Percentiles rank a stretch among this genome's conserved stretches.
Conservation (phyloP, 2,113 vertebrate genomes). For the Ploceus nigricollis region DNA sequence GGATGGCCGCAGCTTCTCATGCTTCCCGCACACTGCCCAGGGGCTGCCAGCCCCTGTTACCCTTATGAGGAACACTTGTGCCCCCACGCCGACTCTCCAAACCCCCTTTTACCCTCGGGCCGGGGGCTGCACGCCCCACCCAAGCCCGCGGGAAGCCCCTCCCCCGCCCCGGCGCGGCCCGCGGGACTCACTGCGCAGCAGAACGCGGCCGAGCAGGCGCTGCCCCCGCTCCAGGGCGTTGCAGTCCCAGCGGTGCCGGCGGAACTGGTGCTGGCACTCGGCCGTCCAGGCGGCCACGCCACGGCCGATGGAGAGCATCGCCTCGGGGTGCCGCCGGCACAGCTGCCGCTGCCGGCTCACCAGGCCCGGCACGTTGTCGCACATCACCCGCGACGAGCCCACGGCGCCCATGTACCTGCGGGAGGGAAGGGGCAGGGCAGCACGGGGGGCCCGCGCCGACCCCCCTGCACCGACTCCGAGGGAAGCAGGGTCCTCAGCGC, state of each 20-base stretch:
- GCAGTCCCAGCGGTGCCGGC: slow-evolving; percentile 95
- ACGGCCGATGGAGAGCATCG: slow-evolving; percentile 87
- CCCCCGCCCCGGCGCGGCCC: not conserved
- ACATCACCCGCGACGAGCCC: slow-evolving; percentile 90
- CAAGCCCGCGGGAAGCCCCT: not conserved
- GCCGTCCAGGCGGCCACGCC: slow-evolving; percentile 89
- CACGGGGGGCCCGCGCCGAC: not conserved
- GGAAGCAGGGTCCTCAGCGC: not conserved
- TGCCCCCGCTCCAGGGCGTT: slow-evolving; percentile 85
- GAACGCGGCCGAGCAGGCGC: slow-evolving; percentile 86
- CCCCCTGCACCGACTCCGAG: not conserved
- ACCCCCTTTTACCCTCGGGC: accelerated
- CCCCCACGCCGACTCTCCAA: accelerated
- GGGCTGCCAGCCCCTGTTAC: not conserved
- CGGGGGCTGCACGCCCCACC: not conserved
- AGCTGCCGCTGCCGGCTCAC: slow-evolving; percentile 92
- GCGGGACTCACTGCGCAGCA: slow-evolving; percentile 84
- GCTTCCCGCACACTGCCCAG: not conserved
- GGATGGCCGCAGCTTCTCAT: accelerated
- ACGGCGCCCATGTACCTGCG: slow-evolving; percentile 90
- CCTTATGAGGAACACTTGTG: accelerated
- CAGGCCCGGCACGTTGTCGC: slow-evolving; percentile 93
- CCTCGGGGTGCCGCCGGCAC: slow-evolving; percentile 86
- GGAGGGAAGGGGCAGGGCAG: slow-evolving; percentile 10
- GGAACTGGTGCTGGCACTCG: slow-evolving; percentile 95